Conservation (phyloP, 2,797 vertebrate genomes). For the Lepus oiostolus region DNA sequence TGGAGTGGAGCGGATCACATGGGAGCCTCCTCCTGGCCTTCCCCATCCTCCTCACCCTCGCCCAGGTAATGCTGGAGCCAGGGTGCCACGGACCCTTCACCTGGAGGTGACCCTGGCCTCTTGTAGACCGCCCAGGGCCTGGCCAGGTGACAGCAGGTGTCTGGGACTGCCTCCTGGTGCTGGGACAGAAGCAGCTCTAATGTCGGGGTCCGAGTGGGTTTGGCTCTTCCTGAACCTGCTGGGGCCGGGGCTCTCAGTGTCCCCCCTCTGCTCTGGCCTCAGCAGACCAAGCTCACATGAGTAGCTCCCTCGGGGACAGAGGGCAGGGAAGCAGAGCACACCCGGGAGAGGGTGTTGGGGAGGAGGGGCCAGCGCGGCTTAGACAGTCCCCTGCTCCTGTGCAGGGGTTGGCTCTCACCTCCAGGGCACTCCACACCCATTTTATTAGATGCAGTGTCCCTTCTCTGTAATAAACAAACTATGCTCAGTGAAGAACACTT, state of each 20-base stretch:
- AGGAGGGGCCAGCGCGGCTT: not conserved
- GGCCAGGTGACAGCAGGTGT: rapidly evolving
- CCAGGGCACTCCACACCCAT: not conserved
- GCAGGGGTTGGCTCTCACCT: not conserved
- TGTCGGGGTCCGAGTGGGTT: not conserved
- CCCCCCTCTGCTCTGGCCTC: rapidly evolving
- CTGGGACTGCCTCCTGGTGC: not conserved
- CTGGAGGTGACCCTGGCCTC: not conserved
- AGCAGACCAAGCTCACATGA: not conserved
- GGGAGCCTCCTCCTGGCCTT: not conserved
- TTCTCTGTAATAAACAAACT: conserved; percentile 2
- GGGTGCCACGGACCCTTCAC: not conserved
- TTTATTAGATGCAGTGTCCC: not conserved
- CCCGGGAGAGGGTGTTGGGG: rapidly evolving
- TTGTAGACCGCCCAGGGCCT: not conserved
- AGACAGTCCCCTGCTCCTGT: not conserved
- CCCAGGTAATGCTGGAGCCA: not conserved
- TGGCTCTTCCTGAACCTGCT: not conserved
- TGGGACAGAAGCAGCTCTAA: not conserved
- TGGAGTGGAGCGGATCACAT: not conserved
- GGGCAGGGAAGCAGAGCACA: not conserved
- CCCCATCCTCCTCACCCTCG: not conserved
- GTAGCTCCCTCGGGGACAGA: not conserved
- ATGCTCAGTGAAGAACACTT: not conserved
- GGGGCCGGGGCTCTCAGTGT: not conserved